Conservation (phyloP, 2,888 invertebrate species). For the Drosophila ezoana region DNA sequence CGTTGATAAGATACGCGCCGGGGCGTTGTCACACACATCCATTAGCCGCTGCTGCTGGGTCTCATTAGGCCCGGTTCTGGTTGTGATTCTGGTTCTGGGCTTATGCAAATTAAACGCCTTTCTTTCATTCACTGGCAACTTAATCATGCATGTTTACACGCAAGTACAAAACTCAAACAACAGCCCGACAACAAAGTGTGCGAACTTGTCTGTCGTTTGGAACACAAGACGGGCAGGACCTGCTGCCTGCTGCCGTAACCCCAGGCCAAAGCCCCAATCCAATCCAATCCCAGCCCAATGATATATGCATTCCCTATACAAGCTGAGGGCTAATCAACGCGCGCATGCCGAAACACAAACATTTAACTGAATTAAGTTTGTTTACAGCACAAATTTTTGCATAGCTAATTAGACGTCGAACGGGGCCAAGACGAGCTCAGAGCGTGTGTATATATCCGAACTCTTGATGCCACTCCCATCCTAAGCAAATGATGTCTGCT, state of each 20-base stretch:
- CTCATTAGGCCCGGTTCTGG: constrained; percentile 44
- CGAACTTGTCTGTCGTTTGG: constrained; percentile 31
- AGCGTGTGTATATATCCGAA: constrained; percentile 37
- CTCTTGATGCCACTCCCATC: background rate
- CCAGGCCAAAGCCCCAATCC: background rate
- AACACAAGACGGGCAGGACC: constrained; percentile 31
- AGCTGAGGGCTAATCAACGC: constrained; percentile 62
- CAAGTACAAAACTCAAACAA: constrained; percentile 75
- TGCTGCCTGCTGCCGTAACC: constrained; percentile 5
- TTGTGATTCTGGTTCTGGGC: constrained; percentile 40
- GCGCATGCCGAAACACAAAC: constrained; percentile 74
- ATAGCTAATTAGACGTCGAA: constrained; percentile 71
- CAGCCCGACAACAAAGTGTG: constrained; percentile 58
- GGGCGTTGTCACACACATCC: constrained; percentile 42
- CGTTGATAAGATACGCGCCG: constrained; percentile 48
- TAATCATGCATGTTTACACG: constrained; percentile 79
- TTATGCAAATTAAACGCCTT: constrained; percentile 61
- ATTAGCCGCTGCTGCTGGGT: constrained; percentile 36
- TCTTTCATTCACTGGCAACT: constrained; percentile 56
- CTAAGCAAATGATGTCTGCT: constrained; percentile 43
- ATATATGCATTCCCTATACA: constrained; percentile 47
- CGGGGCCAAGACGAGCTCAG: constrained; percentile 24
- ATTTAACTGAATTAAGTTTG: constrained; percentile 78
- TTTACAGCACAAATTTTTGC: constrained; percentile 70
- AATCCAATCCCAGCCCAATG: constrained; percentile 15